phyloP scores from a whole-genome alignment of 2,888 invertebrate species.

The Gastrophysa polygoni region DNA sequence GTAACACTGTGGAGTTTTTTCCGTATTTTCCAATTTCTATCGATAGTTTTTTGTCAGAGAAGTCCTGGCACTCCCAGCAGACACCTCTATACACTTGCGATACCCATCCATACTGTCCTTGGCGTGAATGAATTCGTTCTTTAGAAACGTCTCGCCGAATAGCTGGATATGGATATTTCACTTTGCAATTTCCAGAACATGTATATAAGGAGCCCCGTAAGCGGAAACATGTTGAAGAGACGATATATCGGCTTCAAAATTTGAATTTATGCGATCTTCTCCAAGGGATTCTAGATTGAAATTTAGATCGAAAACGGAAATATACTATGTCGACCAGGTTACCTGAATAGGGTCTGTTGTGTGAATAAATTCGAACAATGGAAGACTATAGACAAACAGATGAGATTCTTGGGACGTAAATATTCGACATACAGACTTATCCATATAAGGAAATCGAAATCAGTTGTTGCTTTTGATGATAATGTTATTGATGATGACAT shows the following conservation, averaged over 20 bases:
- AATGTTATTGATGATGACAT: too few relatives aligned
- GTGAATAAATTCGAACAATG: neutral
- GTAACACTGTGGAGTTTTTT: too few relatives aligned
- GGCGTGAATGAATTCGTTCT: neutral
- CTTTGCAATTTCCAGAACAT: neutral
- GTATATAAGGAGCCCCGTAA: neutral
- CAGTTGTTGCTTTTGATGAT: too few relatives aligned
- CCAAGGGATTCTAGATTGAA: neutral
- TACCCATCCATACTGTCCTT: neutral
- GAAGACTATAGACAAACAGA: too few relatives aligned
- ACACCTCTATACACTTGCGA: neutral
- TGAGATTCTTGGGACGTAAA: too few relatives aligned
- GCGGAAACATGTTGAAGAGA: neutral
- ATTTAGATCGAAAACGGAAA: neutral
- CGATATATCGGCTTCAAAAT: neutral
- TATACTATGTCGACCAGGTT: neutral
- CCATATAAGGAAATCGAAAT: too few relatives aligned
- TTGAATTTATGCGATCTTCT: neutral
- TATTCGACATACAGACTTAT: too few relatives aligned
- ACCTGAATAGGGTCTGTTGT: neutral
- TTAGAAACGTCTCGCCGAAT: neutral
- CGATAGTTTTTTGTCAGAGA: too few relatives aligned
- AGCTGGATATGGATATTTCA: neutral
- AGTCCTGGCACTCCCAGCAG: too few relatives aligned
- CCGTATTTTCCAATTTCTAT: too few relatives aligned